Percentiles rank a stretch among this genome's conserved stretches.
phyloP scores from a whole-genome alignment of 2,888 invertebrate genomes.

The Acleris laterana region DNA sequence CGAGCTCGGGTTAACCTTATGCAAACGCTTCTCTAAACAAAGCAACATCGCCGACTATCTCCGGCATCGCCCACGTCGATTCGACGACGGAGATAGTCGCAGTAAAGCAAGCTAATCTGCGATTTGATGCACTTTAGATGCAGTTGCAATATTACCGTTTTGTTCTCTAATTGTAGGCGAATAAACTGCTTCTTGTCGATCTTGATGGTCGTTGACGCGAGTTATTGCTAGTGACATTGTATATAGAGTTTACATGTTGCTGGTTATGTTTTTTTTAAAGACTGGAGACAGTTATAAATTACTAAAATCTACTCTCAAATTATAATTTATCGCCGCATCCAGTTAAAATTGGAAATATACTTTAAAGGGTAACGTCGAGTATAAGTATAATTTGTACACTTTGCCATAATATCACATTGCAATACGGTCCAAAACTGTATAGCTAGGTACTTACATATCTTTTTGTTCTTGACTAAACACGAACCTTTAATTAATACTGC shows the following conservation, averaged over 20 bases:
- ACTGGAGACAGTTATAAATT: no score
- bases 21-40: slow-evolving; percentile 24
- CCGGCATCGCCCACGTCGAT: slow-evolving; percentile 33
- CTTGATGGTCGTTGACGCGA: slow-evolving; percentile 11
- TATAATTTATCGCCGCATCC: no score
- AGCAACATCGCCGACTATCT: slow-evolving; percentile 26
- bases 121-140: slow-evolving; percentile 39
- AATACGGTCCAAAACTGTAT: no score
- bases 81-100: slow-evolving; percentile 23
- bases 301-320: no score
- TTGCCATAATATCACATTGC: no score
- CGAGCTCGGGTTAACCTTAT: slow-evolving; percentile 13
- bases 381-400: no score
- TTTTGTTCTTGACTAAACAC: no score
- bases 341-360: no score
- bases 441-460: no score
- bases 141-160: slow-evolving; percentile 39
- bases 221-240: slow-evolving; percentile 9
- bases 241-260: neutral
- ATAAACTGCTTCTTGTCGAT: slow-evolving; percentile 37
- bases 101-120: slow-evolving; percentile 37
- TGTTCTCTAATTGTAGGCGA: slow-evolving; percentile 39
- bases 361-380: no score
- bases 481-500: no score
- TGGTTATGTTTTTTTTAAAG: neutral